Percentiles rank a stretch among this genome's conserved stretches.
These are phyloP conservation scores for Dinomys branickii DNA, from an alignment of 2,113 vertebrate genomes.

Conservation along the genomic window DNA sequence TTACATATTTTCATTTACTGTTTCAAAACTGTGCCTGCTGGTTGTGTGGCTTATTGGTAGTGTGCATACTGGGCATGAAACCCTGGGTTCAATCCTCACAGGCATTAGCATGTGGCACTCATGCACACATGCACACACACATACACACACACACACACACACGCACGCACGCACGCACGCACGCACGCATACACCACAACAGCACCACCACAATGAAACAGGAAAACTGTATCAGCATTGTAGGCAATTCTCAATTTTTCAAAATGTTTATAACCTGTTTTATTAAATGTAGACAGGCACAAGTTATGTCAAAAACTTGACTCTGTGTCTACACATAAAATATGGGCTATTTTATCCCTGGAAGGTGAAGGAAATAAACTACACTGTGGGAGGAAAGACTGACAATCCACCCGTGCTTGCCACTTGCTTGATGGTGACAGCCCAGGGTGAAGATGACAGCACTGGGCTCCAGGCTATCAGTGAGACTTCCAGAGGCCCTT, in stretches of 20 bases:
- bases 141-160: no score
- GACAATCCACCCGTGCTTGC: not conserved
- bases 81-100: not conserved
- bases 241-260: not conserved
- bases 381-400: conserved; percentile 58
- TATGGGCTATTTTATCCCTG: conserved; percentile 81
- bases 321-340: conserved; percentile 83
- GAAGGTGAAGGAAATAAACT: conserved; percentile 83
- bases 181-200: not conserved
- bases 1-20: conserved; percentile 25
- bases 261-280: conserved; percentile 81
- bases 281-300: conserved; percentile 79
- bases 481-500: conserved; percentile 31
- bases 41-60: not conserved
- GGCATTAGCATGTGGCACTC: not conserved
- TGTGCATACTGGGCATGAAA: not conserved
- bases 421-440: conserved; percentile 35
- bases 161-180: not conserved
- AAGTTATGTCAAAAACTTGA: conserved; percentile 81
- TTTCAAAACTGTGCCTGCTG: conserved; percentile 30
- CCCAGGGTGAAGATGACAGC: not conserved
- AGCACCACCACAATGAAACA: not conserved
- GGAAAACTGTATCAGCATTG: not conserved
- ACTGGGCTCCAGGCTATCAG: conserved; percentile 6
- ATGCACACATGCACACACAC: not conserved